A percentile compares a stretch with the other conserved stretches of the same genome.
Evolutionary conservation across 2,797 vertebrate genomes (phyloP).

Genomic region (Carcharodon carcharias): DNA sequence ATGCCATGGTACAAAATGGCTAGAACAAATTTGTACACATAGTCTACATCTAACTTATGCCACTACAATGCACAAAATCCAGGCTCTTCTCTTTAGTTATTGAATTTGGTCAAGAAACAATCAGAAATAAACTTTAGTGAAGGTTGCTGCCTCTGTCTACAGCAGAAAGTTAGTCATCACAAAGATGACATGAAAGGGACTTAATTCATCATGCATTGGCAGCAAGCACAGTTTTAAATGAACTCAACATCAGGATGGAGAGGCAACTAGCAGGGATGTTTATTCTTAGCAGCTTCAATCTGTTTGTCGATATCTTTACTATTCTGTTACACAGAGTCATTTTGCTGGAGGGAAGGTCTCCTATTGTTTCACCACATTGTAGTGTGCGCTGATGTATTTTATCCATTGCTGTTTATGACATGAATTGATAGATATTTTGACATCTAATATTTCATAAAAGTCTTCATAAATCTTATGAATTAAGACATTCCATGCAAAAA

Average conservation of each 20-base stretch:
- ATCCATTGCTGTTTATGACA: neutral
- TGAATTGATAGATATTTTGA: neutral
- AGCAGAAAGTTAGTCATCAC: neutral
- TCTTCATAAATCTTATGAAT: neutral
- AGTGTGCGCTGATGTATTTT: neutral
- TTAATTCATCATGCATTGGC: neutral
- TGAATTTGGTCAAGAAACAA: neutral
- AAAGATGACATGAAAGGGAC: neutral
- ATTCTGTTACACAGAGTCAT: neutral
- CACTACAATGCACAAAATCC: neutral
- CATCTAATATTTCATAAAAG: neutral
- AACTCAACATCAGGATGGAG: neutral
- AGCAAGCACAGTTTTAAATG: neutral
- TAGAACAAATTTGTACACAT: neutral
- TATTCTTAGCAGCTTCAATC: neutral
- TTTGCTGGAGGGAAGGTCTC: neutral
- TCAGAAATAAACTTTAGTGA: neutral
- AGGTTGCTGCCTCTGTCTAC: neutral
- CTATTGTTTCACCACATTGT: slow-evolving; percentile 8
- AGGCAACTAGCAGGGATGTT: neutral
- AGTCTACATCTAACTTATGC: neutral
- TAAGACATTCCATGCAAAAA: neutral
- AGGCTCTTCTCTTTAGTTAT: neutral
- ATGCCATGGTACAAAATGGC: neutral
- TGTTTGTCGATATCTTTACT: neutral